phyloP scores from a whole-genome alignment of 2,888 invertebrate species.

The Epinotia nisella region DNA sequence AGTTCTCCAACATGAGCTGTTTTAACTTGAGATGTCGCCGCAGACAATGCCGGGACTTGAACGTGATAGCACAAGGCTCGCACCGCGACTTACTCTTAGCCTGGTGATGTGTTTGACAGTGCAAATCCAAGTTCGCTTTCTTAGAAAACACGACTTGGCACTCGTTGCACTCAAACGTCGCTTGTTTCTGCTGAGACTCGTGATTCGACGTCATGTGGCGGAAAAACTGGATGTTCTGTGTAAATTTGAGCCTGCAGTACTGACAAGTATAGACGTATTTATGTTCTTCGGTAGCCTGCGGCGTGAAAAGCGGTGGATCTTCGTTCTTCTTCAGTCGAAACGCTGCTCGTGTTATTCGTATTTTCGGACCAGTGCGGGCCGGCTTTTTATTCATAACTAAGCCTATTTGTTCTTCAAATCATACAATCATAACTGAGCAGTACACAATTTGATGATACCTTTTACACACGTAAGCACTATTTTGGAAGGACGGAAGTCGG shows the following conservation, averaged over 20 bases:
- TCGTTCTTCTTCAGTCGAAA: conserved; percentile 62
- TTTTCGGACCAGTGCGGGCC: conserved; percentile 70
- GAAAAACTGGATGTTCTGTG: conserved; percentile 77
- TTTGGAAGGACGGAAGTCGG: conserved; percentile 22
- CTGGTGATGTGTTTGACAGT: conserved; percentile 74
- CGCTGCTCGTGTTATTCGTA: conserved; percentile 70
- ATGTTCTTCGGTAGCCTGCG: conserved; percentile 58
- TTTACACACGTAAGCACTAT: conserved; percentile 43
- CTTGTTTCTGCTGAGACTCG: conserved; percentile 69
- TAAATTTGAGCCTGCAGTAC: conserved; percentile 74
- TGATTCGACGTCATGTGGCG: conserved; percentile 80
- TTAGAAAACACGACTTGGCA: conserved; percentile 74
- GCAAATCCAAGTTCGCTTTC: conserved; percentile 69
- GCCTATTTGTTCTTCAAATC: conserved; percentile 47
- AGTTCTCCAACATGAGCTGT: conserved; percentile 70
- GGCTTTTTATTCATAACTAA: conserved; percentile 77
- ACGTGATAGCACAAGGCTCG: conserved; percentile 74
- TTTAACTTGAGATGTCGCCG: conserved; percentile 75
- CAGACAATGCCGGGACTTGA: conserved; percentile 77
- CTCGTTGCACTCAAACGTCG: conserved; percentile 74
- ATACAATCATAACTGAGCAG: conserved; percentile 32
- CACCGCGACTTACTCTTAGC: conserved; percentile 73
- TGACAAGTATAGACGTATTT: conserved; percentile 74
- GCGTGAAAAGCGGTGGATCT: conserved; percentile 49
- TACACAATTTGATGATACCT: conserved; percentile 21